phyloP scores from a whole-genome alignment of 2,888 invertebrate species.

The Metacarcinus magister region DNA sequence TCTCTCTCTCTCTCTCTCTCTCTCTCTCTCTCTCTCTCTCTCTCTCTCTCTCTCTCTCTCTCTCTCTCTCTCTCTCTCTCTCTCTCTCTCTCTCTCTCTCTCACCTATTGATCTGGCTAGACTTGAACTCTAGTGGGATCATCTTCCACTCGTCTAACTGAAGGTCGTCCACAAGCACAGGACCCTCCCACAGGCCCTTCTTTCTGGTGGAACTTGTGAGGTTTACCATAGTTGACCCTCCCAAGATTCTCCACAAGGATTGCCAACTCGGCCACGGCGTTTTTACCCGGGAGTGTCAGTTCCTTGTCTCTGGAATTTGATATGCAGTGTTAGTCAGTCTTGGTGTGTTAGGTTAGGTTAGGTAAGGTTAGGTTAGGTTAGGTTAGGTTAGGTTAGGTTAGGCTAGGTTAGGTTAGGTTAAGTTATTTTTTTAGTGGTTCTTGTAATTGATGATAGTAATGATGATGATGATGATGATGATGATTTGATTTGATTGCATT shows the following conservation, averaged over 20 bases:
- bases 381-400: too few species aligned
- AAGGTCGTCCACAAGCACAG: slow-evolving; percentile 85
- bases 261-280: slow-evolving; percentile 83
- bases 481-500: neutral
- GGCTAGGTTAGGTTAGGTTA: too few species aligned
- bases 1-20: neutral
- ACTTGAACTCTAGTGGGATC: slow-evolving; percentile 86
- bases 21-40: neutral
- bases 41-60: slow-evolving; percentile 8
- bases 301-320: neutral
- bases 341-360: too few species aligned
- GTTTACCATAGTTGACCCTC: slow-evolving; percentile 85
- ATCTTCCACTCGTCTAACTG: slow-evolving; percentile 85
- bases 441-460: neutral
- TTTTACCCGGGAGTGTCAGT: slow-evolving; percentile 66
- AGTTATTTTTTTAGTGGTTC: neutral
- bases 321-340: neutral
- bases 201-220: slow-evolving; percentile 85
- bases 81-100: slow-evolving; percentile 20
- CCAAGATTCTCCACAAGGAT: slow-evolving; percentile 86
- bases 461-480: neutral
- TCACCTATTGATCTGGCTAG: slow-evolving; percentile 72
- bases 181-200: slow-evolving; percentile 86
- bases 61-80: neutral
- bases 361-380: too few species aligned